A percentile compares a stretch with the other conserved stretches of the same genome.
phyloP scores from a whole-genome alignment of 2,888 invertebrate species.

The Eupithecia dodoneata region DNA sequence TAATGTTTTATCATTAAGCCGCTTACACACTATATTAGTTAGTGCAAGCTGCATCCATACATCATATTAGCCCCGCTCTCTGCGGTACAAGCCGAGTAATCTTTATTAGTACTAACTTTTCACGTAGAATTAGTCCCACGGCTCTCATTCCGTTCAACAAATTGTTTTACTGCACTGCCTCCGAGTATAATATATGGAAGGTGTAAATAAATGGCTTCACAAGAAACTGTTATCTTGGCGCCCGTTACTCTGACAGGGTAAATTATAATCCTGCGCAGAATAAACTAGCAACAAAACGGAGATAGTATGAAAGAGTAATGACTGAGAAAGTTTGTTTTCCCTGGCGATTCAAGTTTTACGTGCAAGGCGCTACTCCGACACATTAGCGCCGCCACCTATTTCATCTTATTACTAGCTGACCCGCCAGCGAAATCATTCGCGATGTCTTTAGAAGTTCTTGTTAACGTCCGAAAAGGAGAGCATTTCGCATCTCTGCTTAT shows the following conservation, averaged over 20 bases:
- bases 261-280: conserved; percentile 22
- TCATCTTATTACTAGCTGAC: no score
- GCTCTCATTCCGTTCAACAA: conserved; percentile 55
- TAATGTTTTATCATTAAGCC: conserved; percentile 23
- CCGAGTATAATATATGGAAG: conserved; percentile 40
- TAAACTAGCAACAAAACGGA: conserved; percentile 10
- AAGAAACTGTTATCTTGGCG: conserved; percentile 36
- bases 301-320: background rate
- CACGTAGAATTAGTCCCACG: conserved; percentile 59
- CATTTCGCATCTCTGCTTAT: no score
- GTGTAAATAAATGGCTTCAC: conserved; percentile 37
- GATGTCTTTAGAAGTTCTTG: no score
- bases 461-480: no score
- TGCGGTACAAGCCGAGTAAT: conserved; percentile 48
- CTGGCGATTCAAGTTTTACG: background rate
- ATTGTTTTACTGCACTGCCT: conserved; percentile 56
- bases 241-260: conserved; percentile 24
- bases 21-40: conserved; percentile 17
- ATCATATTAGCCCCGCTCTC: conserved; percentile 46
- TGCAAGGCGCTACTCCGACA: no score
- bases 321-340: background rate
- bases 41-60: conserved; percentile 38
- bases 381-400: no score
- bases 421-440: no score
- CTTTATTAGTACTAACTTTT: conserved; percentile 66